A percentile compares a stretch with the other conserved stretches of the same genome.
Conservation (phyloP, 64 coral and sea anemone species). For the Pachyseris speciosa region DNA sequence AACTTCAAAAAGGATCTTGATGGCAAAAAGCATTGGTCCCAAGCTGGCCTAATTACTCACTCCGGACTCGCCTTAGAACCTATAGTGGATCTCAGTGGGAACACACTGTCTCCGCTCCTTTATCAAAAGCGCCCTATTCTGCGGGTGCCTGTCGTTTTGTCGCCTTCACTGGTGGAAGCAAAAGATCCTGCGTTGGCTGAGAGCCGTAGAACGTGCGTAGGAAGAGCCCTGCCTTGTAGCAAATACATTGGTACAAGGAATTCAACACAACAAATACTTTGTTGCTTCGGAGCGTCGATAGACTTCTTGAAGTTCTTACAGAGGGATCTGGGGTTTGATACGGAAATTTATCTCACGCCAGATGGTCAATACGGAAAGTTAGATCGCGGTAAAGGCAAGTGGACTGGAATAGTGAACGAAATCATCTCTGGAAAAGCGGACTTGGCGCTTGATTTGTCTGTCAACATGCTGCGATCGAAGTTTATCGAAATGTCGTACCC, state of each 20-base stretch:
- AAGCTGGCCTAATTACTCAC: constrained; percentile 16
- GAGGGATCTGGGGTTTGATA: constrained; percentile 51
- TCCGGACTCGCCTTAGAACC: constrained; percentile 52
- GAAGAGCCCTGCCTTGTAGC: background rate
- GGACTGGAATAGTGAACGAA: constrained; percentile 54
- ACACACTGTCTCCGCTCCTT: background rate
- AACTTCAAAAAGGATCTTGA: constrained; percentile 19
- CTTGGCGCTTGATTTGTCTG: constrained; percentile 8
- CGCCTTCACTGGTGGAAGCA: constrained; percentile 18
- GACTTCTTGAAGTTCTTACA: constrained; percentile 56
- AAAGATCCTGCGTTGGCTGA: background rate
- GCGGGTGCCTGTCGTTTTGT: constrained; percentile 46
- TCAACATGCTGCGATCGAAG: background rate
- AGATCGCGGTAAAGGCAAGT: background rate
- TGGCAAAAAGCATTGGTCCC: constrained; percentile 37
- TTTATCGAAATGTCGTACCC: constrained; percentile 22
- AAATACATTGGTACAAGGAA: background rate
- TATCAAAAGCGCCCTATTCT: background rate
- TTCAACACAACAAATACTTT: background rate
- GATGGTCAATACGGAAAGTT: constrained; percentile 52
- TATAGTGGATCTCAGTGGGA: background rate
- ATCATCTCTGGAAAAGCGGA: constrained; percentile 35
- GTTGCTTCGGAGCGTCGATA: constrained; percentile 58
- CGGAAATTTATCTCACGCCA: constrained; percentile 50
- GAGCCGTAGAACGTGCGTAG: background rate